phyloP scores from a whole-genome alignment of 2,113 vertebrate genomes.

The Sorex araneus region DNA sequence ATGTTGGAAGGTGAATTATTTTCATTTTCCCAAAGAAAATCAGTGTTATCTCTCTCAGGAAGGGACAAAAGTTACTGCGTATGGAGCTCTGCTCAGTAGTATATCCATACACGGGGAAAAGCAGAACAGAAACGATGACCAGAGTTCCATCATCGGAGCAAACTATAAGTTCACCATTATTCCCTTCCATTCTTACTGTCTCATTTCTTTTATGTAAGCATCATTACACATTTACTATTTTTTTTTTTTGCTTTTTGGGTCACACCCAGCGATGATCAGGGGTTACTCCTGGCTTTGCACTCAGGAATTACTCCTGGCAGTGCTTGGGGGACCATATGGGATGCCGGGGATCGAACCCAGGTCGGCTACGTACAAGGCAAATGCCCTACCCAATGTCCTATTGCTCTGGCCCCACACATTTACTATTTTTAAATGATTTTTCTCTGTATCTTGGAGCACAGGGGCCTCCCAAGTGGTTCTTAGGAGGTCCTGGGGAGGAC shows the following conservation, averaged over 20 bases:
- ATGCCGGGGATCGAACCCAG: too few species aligned
- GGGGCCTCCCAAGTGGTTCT: not conserved
- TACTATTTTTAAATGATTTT: not conserved
- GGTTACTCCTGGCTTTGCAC: too few species aligned
- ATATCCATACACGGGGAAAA: not conserved
- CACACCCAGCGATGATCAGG: too few species aligned
- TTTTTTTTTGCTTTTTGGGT: too few species aligned
- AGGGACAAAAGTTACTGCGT: not conserved
- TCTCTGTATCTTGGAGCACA: too few species aligned
- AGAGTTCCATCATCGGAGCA: not conserved
- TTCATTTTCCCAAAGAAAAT: not conserved
- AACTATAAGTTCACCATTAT: not conserved
- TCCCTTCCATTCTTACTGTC: not conserved
- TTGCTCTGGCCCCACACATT: too few species aligned
- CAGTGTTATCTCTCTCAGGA: not conserved
- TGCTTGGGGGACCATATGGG: too few species aligned
- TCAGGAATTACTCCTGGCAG: too few species aligned
- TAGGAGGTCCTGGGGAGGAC: too few species aligned
- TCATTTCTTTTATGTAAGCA: not conserved
- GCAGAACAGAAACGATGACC: not conserved
- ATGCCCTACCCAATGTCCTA: too few species aligned
- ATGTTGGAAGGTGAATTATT: not conserved
- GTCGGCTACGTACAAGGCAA: too few species aligned
- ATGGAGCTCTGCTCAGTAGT: not conserved
- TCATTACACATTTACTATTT: not conserved